Evolutionary conservation across 2,113 vertebrate genomes (phyloP).

Genomic region (Herpetotheres cachinnans): DNA sequence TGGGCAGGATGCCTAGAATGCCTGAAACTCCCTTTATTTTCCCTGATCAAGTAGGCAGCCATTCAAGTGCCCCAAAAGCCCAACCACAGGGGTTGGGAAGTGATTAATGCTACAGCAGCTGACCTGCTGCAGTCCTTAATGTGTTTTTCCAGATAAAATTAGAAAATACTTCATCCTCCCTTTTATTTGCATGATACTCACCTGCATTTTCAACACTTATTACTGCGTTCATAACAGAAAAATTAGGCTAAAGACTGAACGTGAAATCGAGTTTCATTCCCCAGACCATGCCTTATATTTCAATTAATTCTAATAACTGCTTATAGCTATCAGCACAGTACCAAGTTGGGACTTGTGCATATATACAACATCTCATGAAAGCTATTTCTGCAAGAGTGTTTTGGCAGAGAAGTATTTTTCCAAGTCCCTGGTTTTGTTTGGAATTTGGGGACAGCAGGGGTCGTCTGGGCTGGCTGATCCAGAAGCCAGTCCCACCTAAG

Average conservation of each 20-base stretch:
- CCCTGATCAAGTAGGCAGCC: neutral
- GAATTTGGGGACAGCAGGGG: neutral
- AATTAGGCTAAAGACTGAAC: neutral
- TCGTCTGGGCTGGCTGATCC: rapidly evolving
- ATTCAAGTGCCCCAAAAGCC: neutral
- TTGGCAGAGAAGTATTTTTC: neutral
- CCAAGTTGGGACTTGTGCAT: neutral
- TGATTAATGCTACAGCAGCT: constrained; percentile 17
- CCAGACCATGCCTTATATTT: neutral
- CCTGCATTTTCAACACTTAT: constrained; percentile 12
- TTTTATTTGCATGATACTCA: constrained; percentile 20
- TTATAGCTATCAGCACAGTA: neutral
- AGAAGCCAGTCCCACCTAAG: neutral
- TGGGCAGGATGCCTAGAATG: constrained; percentile 18
- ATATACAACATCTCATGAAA: neutral
- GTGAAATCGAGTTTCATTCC: constrained; percentile 4
- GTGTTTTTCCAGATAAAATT: constrained; percentile 26
- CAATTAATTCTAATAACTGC: constrained; percentile 43
- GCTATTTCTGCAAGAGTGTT: neutral
- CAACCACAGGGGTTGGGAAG: neutral
- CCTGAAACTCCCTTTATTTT: neutral
- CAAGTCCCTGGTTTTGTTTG: neutral
- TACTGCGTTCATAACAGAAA: rapidly evolving
- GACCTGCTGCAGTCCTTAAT: neutral
- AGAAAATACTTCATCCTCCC: constrained; percentile 24